Evolutionary conservation across 53 echinoderm and acorn worm genomes (phyloP), one percentile per base, ranked within the genome.

Genomic region (Apostichopus leukothele): DNA sequence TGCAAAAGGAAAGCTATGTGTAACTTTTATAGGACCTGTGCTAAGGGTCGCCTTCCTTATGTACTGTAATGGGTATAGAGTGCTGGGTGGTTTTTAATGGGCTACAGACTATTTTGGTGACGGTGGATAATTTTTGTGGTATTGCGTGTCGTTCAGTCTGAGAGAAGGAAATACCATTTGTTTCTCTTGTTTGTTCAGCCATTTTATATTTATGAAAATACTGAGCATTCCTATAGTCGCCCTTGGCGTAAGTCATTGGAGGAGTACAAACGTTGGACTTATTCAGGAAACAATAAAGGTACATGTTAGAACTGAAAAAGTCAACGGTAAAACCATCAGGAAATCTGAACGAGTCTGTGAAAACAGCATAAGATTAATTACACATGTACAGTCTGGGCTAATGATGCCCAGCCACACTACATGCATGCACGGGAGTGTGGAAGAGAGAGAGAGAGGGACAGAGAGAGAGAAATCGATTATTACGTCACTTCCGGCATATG

Each of bases 321-420:
- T 53, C 11, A 79, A 79, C 79, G 52, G 79, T 12, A 79, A 52
- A 79, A 79, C 54, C 79, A 79, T 52, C 79, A 79, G 79, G 79
- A 79, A 79, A 79, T 20, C 20, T 79, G 53, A 79, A 79, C 79
- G 54, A 79, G 79, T 79, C 79, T 79, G 79, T 79, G 53, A n/a
- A 79, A 79, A 79, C 79, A 79, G 79, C n/a, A 19, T n/a, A 79
- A 79, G 79, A 79, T 79, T 79, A 79, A 79, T 79, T 79, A 79
- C 79, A 79, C 79, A 79, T 79, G 79, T 79, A 79, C 13, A 19
- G 79, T 79, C 79, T 79, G 52, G 79, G 9, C 54, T 53, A 79
- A 79, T 79, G 79, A 52, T 52, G 18, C 79, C 53, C 79, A 76
- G 26, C 76, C 50, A 76, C 12, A 76, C 50, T 54, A 79, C 53